phyloP scores from a whole-genome alignment of 2,113 vertebrate species.

The Hypomesus transpacificus region DNA sequence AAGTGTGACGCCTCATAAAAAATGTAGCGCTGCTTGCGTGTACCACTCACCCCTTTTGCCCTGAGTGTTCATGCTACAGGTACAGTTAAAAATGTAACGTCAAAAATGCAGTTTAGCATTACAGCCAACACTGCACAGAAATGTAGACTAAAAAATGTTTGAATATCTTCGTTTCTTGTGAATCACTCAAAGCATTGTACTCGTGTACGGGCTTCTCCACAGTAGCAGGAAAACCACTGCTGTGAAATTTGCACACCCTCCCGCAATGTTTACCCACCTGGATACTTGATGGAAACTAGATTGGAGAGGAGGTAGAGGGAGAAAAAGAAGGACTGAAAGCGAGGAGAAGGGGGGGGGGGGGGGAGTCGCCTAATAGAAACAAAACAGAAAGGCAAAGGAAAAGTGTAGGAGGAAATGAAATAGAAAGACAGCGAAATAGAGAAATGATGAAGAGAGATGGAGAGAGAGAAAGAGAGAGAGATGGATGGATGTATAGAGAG shows the following conservation, averaged over 20 bases:
- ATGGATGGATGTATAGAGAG: neutral
- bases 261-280: constrained; percentile 57
- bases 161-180: constrained; percentile 10
- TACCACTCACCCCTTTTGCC: too few species aligned
- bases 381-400: constrained; percentile 24
- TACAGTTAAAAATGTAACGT: too few species aligned
- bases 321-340: constrained; percentile 3
- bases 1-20: too few species aligned
- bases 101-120: too few species aligned
- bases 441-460: neutral
- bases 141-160: too few species aligned
- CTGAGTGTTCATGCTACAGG: too few species aligned
- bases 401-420: constrained; percentile 11
- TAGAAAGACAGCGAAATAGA: constrained; percentile 17
- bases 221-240: constrained; percentile 4
- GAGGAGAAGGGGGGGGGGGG: neutral
- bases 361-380: constrained; percentile 29
- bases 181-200: neutral
- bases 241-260: constrained; percentile 22
- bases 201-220: neutral
- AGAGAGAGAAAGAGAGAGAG: neutral
- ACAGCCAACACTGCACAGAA: too few species aligned
- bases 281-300: constrained; percentile 45
- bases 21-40: too few species aligned
- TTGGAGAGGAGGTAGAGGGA: constrained; percentile 21